A percentile compares a stretch with the other conserved stretches of the same genome.
These are phyloP conservation scores for Taenaris catops DNA, from an alignment of 2,888 invertebrate genomes.

Conservation along the genomic window DNA sequence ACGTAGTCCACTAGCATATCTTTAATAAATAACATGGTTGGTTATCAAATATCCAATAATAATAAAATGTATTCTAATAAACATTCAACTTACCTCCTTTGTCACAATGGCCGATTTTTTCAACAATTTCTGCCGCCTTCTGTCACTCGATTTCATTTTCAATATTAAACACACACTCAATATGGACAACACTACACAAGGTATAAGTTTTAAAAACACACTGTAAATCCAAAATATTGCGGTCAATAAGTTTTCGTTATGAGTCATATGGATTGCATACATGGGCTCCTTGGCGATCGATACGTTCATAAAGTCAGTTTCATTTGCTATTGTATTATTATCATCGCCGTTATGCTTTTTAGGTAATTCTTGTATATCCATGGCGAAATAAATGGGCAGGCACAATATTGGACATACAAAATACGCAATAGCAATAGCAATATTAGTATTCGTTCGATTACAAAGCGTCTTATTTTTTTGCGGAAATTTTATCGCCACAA, in stretches of 20 bases:
- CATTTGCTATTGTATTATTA: slow-evolving; percentile 42
- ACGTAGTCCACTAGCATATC: too few relatives aligned
- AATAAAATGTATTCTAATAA: too few relatives aligned
- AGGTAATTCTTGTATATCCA: slow-evolving; percentile 81
- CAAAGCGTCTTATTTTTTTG: slow-evolving; percentile 91
- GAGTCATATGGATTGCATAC: slow-evolving; percentile 84
- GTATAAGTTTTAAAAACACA: slow-evolving; percentile 94
- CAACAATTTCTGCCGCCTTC: slow-evolving; percentile 85
- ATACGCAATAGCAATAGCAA: slow-evolving; percentile 88
- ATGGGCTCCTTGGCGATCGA: slow-evolving; percentile 63
- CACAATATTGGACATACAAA: slow-evolving; percentile 90
- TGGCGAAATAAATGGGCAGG: slow-evolving; percentile 90
- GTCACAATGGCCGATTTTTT: slow-evolving; percentile 64
- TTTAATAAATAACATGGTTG: too few relatives aligned
- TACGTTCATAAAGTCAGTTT: slow-evolving; percentile 35
- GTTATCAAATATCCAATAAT: too few relatives aligned
- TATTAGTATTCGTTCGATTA: slow-evolving; percentile 86
- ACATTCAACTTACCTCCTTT: slow-evolving; percentile 61
- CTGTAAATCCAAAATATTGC: slow-evolving; percentile 96
- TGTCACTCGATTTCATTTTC: slow-evolving; percentile 90
- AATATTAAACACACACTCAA: slow-evolving; percentile 87
- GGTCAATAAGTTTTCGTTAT: slow-evolving; percentile 80
- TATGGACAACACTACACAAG: slow-evolving; percentile 92
- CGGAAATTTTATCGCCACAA: slow-evolving; percentile 92
- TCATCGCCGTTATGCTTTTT: slow-evolving; percentile 25